phyloP scores from a whole-genome alignment of 2,113 vertebrate genomes.

The Sinocyclocheilus anophthalmus region DNA sequence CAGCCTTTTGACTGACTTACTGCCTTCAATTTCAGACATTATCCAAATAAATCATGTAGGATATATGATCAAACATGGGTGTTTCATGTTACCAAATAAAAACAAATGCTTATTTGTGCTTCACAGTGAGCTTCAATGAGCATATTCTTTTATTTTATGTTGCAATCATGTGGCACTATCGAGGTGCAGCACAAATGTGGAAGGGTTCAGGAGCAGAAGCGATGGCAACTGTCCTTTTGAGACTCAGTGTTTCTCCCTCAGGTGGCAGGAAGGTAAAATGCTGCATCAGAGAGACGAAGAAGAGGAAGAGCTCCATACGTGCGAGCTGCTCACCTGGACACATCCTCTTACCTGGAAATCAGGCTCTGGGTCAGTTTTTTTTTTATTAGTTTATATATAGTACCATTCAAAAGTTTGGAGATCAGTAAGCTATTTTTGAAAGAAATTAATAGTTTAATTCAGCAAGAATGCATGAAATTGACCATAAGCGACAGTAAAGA shows the following conservation, averaged over 20 bases:
- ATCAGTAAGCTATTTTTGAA: neutral
- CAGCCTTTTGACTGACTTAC: too few species aligned
- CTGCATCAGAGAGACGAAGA: conserved; percentile 65
- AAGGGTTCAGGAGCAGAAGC: conserved; percentile 43
- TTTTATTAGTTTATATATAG: neutral
- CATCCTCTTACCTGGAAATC: conserved; percentile 64
- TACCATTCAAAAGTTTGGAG: neutral
- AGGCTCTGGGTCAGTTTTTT: neutral
- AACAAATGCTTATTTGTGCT: neutral
- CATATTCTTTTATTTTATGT: neutral
- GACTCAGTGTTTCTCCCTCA: conserved; percentile 32
- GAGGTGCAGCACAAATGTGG: conserved; percentile 21
- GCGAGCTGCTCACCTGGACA: conserved; percentile 51
- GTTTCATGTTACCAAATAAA: neutral
- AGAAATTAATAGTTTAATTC: neutral
- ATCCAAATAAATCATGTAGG: neutral
- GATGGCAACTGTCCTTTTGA: conserved; percentile 35
- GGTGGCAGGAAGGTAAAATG: conserved; percentile 33
- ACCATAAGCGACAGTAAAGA: neutral
- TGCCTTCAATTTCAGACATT: neutral
- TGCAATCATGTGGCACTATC: neutral
- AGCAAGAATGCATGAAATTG: neutral
- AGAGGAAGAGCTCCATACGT: conserved; percentile 57
- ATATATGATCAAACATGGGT: neutral
- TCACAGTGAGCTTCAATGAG: neutral